phyloP scores from a whole-genome alignment of 2,113 vertebrate genomes.

The Barnardius zonarius region DNA sequence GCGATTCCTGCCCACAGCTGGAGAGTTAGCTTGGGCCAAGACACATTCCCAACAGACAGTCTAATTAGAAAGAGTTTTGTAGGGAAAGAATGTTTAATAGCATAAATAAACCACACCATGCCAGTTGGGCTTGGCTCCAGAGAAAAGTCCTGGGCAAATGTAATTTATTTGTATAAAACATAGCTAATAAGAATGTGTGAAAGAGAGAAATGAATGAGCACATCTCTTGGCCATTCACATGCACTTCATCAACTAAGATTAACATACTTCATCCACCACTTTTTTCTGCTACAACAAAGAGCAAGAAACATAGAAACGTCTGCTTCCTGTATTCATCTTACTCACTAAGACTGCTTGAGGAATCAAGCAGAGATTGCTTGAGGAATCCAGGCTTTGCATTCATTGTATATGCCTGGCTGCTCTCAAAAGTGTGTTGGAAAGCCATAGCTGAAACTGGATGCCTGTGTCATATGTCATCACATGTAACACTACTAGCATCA shows the following conservation, averaged over 20 bases:
- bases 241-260: background rate
- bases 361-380: background rate
- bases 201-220: background rate
- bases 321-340: background rate
- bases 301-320: background rate
- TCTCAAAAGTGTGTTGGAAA: background rate
- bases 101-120: background rate
- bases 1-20: background rate
- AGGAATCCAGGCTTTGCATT: background rate
- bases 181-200: background rate
- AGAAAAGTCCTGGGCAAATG: background rate
- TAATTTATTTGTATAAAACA: background rate
- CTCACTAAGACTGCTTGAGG: background rate
- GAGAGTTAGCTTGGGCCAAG: background rate
- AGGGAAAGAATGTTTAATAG: background rate
- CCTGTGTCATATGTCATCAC: background rate
- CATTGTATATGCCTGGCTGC: background rate
- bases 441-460: background rate
- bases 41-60: background rate
- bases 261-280: background rate
- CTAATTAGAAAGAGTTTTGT: background rate
- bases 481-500: background rate
- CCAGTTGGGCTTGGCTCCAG: background rate
- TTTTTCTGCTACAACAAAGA: background rate
- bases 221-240: background rate